Base-by-base conservation (phyloP, 2,797 vertebrate species). In the Anabacerthia variegaticeps region DNA sequence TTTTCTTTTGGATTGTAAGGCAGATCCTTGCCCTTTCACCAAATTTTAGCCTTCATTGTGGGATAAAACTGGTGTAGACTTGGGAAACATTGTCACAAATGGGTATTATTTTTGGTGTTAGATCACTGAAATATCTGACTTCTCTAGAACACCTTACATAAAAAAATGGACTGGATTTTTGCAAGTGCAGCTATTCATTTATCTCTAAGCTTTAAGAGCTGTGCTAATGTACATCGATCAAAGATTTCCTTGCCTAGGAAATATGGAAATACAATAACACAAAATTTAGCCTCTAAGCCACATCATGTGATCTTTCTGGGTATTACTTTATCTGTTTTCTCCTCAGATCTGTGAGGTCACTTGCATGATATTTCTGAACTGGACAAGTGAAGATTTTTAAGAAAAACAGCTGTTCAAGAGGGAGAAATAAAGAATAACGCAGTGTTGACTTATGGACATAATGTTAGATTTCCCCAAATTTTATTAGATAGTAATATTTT, bases 221-320 rank as follows among this genome's bases (percentile, higher is more conserved):
- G 21, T 36, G 28, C 32, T 58, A 69, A 23, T 13, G 4, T 44
- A 16, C 15, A 17, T 37, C 41, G 41, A 1, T 39, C 56, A 67
- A 23, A 67, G 26, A 37, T 20, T 39, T 72, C 12, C 10, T 54
- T 39, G 14, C 39, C 19, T n/a, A 36, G 52, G 27, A 73, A 69
- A 54, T 39, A 46, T 0, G 0, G 14, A 78, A 86, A 68, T 39
- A 49, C 0, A 19, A 44, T 11, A 79, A 65, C 2, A 1, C 14
- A 36, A 89, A 79, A 62, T 85, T 43, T 39, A 76, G 8, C 12
- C 23, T 21, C 37, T 43, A 46, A 79, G 5, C 9, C 10, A n/a
- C 16, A 48, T 67, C 8, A 19, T 46, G 27, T 66, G 23, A 28
- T 43, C 28, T 76, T 66, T 67, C 34, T 62, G 59, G 14, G 4